A percentile compares a stretch with the other conserved stretches of the same genome.
phyloP scores from a whole-genome alignment of 2,888 invertebrate species.

The Agrotis puta region DNA sequence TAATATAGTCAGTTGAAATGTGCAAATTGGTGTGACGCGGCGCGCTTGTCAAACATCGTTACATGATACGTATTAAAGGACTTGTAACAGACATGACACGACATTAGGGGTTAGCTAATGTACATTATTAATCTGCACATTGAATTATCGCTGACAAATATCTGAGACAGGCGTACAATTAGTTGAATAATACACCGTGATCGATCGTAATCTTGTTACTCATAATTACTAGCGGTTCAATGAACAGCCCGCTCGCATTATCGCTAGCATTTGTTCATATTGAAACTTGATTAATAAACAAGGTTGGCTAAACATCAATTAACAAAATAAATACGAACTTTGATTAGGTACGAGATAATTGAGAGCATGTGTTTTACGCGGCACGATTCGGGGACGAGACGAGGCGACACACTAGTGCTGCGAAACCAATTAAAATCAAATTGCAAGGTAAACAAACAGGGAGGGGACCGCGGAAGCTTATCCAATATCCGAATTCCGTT shows the following conservation, averaged over 20 bases:
- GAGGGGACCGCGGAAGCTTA: conserved; percentile 76
- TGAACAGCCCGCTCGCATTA: conserved; percentile 44
- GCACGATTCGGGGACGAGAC: conserved; percentile 48
- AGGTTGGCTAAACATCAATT: conserved; percentile 50
- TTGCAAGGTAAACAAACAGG: conserved; percentile 82
- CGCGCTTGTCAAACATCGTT: conserved; percentile 45
- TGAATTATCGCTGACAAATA: conserved; percentile 60
- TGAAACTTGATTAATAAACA: conserved; percentile 52
- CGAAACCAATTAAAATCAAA: conserved; percentile 86
- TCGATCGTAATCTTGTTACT: conserved; percentile 56
- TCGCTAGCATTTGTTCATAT: conserved; percentile 39
- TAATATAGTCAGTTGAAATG: conserved; percentile 49
- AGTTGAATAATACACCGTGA: conserved; percentile 49
- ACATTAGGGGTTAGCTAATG: conserved; percentile 55
- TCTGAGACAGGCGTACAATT: conserved; percentile 56
- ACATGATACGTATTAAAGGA: conserved; percentile 52
- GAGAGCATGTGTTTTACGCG: conserved; percentile 44
- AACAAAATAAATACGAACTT: conserved; percentile 57
- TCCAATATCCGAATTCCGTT: conserved; percentile 88
- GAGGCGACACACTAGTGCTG: conserved; percentile 37
- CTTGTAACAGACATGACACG: conserved; percentile 48
- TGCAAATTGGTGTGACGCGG: conserved; percentile 48
- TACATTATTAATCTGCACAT: conserved; percentile 61
- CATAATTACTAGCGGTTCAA: conserved; percentile 55
- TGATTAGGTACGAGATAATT: conserved; percentile 47